Evolutionary conservation across 2,797 vertebrate species (phyloP), one percentile per base, ranked within the genome.

Genomic region (Rhinatrema bivittatum): DNA sequence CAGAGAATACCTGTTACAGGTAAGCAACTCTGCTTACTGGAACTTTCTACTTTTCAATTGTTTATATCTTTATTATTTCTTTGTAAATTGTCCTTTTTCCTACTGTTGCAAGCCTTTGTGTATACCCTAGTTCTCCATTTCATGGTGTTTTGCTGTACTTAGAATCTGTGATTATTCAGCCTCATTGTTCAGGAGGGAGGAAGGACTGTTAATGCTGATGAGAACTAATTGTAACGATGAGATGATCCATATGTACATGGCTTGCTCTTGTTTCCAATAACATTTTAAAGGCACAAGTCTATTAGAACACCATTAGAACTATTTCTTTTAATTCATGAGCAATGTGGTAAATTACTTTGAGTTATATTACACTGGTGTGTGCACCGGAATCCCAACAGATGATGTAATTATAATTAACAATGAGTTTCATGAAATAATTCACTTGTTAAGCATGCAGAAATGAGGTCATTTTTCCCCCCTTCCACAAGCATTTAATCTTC

Each of bases 391-490:
- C 49, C 62, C 53, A 54, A 45, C 14, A 67, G 53, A 62, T 66
- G 25, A 73, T 66, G 35, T 55, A 62, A 61, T 63, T 65, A 51
- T 63, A 53, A 50, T 57, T 78, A 68, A 72, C 76, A 73, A 72
- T 58, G 47, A 62, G 28, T 49, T 60, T 65, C 66, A 70, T 62
- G 71, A 62, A 72, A 74, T 74, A 76, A 71, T 67, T 75, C 31
- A 58, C 36, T 63, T 65, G 63, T 69, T 56, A 65, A 69, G 67
- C 70, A 48, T 57, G 27, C 35, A 60, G 39, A 64, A 70, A 53
- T 72, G 54, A 26, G 53, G 42, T 40, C 47, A 73, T 68, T 74
- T 65, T 27, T 72, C 67, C 47, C 50, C 56, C 50, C 62, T 70
- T 63, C 57, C 46, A 61, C 39, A 68, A 68, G 67, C 54, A 53